Evolutionary conservation across 2,797 vertebrate species (phyloP).

Genomic region (Fistularia commersonii): DNA sequence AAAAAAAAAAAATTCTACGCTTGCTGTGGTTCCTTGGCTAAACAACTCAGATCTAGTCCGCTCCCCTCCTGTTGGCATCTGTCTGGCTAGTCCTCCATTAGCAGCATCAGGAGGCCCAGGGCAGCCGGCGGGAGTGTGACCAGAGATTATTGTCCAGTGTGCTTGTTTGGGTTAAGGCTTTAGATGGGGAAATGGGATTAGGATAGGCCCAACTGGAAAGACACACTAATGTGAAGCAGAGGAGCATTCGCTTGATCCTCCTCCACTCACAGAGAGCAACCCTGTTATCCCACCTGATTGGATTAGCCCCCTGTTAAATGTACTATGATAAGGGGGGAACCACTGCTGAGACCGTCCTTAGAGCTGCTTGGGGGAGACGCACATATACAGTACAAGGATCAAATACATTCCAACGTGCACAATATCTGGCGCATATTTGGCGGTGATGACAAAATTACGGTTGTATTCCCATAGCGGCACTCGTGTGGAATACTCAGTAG

Average conservation of each 20-base stretch:
- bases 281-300: constrained; percentile 79
- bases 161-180: constrained; percentile 81
- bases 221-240: constrained; percentile 76
- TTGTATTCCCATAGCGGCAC: neutral
- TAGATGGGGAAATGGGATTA: constrained; percentile 82
- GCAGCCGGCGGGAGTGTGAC: constrained; percentile 71
- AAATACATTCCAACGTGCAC: constrained; percentile 42
- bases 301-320: constrained; percentile 79
- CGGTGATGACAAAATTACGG: constrained; percentile 12
- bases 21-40: constrained; percentile 43
- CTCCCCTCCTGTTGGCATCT: constrained; percentile 54
- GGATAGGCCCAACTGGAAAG: constrained; percentile 71
- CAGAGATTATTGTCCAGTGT: constrained; percentile 76
- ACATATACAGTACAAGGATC: constrained; percentile 45
- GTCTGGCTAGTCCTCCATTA: constrained; percentile 58
- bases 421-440: constrained; percentile 15
- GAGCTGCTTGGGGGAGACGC: constrained; percentile 40
- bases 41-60: constrained; percentile 43
- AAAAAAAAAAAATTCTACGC: constrained; percentile 36
- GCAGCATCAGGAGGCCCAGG: constrained; percentile 62
- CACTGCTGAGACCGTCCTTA: constrained; percentile 59
- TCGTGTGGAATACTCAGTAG: too few relatives aligned
- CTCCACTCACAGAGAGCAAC: constrained; percentile 68
- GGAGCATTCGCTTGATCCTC: constrained; percentile 68
- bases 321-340: constrained; percentile 73